Evolutionary conservation across 2,888 invertebrate species (phyloP), one percentile per base, ranked within the genome.

Genomic region (Caenorhabditis sp.): DNA sequence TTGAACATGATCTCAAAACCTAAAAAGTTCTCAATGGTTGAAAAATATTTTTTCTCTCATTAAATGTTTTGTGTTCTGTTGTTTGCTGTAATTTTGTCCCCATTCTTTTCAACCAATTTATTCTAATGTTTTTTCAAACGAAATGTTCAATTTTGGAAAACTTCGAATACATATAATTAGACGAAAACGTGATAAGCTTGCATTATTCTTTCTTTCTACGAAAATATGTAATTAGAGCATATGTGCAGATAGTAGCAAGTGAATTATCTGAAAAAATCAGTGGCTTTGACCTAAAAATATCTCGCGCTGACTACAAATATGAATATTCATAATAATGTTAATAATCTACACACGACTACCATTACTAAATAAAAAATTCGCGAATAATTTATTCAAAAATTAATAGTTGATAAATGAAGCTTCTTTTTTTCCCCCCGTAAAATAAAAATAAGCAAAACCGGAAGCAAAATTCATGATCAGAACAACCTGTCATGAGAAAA

Each of bases 401-500:
- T 43, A 43, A 17, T 17, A 17, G 3, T 43, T 43, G 43, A 43
- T 17, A 43, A 43, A 43, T 43, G 43, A 43, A 43, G 43, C 17
- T 43, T 43, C 17, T 43, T 43, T n/a, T n/a, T n/a, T 31, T 31
- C 4, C 31, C 31, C 31, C 31, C 31, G 31, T 31, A 31, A 31
- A 31, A 31, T 31, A 31, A 10, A 31, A 31, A 31, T 31, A 31
- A 10, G 4, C 31, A n/a, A 31, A 31, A 43, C 43, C 43, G 43
- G 43, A 43, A 43, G 43, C 43, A 43, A 43, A 43, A 10, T 43
- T 43, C 43, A 43, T 17, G 31, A 43, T 14, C 5, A 43, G 17
- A 10, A 14, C 14, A n/a, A 43, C 17, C 14, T 43, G 17, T 43
- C 38, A 63, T 62, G 26, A 59, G n/a, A 54, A 50, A 43, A 63